phyloP scores from a whole-genome alignment of 2,113 vertebrate species.

The Mirounga angustirostris region DNA sequence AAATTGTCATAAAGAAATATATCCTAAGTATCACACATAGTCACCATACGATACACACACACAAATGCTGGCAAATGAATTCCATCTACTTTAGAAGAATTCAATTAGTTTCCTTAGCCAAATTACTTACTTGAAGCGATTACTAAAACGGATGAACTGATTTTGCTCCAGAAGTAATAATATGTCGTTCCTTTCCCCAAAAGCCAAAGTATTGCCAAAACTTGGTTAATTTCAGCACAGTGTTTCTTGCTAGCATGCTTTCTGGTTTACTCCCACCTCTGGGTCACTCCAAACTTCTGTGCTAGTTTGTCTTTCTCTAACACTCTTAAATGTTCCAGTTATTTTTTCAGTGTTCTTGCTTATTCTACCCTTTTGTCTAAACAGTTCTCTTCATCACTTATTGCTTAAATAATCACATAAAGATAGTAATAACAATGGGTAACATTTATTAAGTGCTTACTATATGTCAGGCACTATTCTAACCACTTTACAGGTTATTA shows the following conservation, averaged over 20 bases:
- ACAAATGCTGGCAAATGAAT: constrained; percentile 12
- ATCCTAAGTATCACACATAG: not conserved
- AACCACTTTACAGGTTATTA: not conserved
- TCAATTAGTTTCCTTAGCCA: not conserved
- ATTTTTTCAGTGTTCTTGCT: constrained; percentile 4
- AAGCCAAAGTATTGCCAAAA: not conserved
- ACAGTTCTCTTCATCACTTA: not conserved
- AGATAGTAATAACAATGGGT: not conserved
- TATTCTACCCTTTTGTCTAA: not conserved
- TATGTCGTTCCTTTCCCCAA: not conserved
- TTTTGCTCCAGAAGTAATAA: constrained; percentile 42
- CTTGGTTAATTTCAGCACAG: not conserved
- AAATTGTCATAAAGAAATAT: constrained; percentile 14
- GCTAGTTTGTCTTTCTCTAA: constrained; percentile 24
- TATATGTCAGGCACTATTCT: not conserved
- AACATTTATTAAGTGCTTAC: not conserved
- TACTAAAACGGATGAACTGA: constrained; percentile 26
- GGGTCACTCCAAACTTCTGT: not conserved
- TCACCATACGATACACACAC: not conserved
- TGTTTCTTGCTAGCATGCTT: not conserved
- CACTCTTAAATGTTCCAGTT: not conserved
- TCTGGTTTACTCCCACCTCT: not conserved
- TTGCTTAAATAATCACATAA: not conserved
- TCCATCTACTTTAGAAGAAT: constrained; percentile 48
- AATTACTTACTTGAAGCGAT: not conserved